Evolutionary conservation across 1,140 invertebrate genomes (phyloP).

Genomic region (Zaprionus tsacasi): DNA sequence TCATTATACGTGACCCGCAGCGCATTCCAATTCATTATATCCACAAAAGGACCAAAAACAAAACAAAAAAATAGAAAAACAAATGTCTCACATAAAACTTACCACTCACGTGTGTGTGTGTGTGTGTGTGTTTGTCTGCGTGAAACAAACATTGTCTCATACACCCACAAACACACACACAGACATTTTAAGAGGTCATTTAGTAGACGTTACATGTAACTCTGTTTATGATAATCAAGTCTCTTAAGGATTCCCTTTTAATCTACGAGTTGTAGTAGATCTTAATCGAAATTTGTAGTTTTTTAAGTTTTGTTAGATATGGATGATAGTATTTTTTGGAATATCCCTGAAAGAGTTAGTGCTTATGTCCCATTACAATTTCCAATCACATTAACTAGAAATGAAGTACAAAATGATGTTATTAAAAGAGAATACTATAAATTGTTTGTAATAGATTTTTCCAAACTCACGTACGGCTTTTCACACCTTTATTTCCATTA

Average conservation of each 20-base stretch:
- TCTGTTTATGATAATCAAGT: conserved; percentile 30
- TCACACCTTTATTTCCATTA: not conserved
- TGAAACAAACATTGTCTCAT: not conserved
- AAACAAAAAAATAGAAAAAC: conserved; percentile 12
- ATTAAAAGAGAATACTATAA: not conserved
- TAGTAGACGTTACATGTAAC: conserved; percentile 60
- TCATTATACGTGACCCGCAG: conserved; percentile 55
- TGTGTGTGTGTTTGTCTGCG: conserved; percentile 7
- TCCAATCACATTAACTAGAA: too few species aligned
- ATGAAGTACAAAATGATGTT: too few species aligned
- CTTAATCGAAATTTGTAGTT: too few species aligned
- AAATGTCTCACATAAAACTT: conserved; percentile 29
- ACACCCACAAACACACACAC: conserved; percentile 12
- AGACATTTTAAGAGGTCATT: conserved; percentile 58
- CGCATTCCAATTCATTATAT: conserved; percentile 71
- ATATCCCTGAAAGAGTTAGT: not conserved
- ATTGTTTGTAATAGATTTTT: not conserved
- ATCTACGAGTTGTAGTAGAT: too few species aligned
- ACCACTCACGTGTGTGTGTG: not conserved
- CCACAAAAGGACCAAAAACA: conserved; percentile 41
- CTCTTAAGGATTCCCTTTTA: not conserved
- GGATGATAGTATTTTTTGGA: not conserved
- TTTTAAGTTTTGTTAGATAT: not conserved
- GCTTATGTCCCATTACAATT: too few species aligned
- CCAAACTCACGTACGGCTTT: not conserved